Evolutionary conservation across 2,113 vertebrate species (phyloP), one percentile per base, ranked within the genome.

Genomic region (Brachirus orientalis): DNA sequence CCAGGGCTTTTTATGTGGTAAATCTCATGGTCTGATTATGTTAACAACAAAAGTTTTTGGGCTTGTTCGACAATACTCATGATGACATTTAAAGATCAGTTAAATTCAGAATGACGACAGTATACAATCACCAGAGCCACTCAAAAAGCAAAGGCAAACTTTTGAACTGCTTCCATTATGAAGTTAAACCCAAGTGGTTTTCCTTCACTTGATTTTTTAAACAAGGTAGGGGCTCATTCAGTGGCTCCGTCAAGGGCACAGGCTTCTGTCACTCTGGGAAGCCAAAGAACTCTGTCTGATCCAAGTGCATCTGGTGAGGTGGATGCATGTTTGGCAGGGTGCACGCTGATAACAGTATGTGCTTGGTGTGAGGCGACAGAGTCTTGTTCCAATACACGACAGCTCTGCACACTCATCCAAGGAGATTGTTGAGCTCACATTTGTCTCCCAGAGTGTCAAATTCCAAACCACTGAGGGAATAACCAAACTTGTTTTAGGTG

Each of bases 401-500:
- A 14, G 54, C 57, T 78, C 65, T 79, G 76, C 73, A 87, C 37
- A 48, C 17, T 67, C 47, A 58, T 59, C 57, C 60, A 63, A 53
- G 45, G 60, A 83, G 44, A 73, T 55, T 63, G 63, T 54, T 75
- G 43, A 5, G 6, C 52, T 47, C 67, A 75, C 72, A 65, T 75
- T 80, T 63, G 65, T 69, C 71, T 84, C 13, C 52, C 63, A 44
- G 51, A 41, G 76, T 79, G 70, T 79, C 72, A 82, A 67, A 89
- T 90, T 83, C 84, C 88, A 84, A 85, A 83, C 64, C 1, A 4
- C 75, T 88, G 86, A 90, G 52, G 52, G 72, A 78, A 84, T 57
- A 70, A 81, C 53, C 63, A 20, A 10, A 63, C 71, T 77, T 82
- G 70, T 61, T 75, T 47, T 77, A 69, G 74, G 54, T 48, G n/a